Base-by-base conservation (phyloP, 2,888 invertebrate species). In the Tipula confusa region DNA sequence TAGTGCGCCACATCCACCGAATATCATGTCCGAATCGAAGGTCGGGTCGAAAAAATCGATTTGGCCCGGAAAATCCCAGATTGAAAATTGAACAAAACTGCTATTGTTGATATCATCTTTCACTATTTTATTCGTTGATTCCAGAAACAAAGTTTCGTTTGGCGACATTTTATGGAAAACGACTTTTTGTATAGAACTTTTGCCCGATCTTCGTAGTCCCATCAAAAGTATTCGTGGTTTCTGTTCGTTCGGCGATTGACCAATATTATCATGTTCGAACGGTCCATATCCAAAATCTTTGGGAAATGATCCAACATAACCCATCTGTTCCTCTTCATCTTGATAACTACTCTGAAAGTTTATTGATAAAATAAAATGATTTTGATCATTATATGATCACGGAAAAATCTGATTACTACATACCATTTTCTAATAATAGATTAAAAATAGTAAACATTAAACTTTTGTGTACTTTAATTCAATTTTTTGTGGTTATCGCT, bases 131-230 rank as follows among this genome's bases (percentile, higher is more conserved):
- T 97, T 98, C 83, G 99, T 99, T 85, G 98, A 98, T 89, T 99
- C 99, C 85, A 99, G 91, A 89, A 99, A 99, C 83, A 99, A 91
- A 0, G 99, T 99, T 91, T 99, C 99, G 91, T 99, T 99, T 1
- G 99, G 99, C 1, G 99, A 98, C 97, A 99, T 99, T 91, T 99
- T 99, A 89, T 99, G 99, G 89, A 99, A 99, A n/a, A 99, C 99
- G 3, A 99, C 99, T 92, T 99, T 99, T 89, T 98, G 98, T 87
- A 99, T 99, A 0, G 99, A 99, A 83, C 99, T 98, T 90, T 99
- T 99, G 82, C 99, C 99, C 87, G 98, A 98, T 89, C 99, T 94
- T 88, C 98, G 92, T 15, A 98, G 91, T 2, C 98, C 98, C 98
- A 98, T 98, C 29, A 98, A 90, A 38, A 98, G 91, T 87, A 98